Evolutionary conservation across 1,140 invertebrate genomes (phyloP).

Genomic region (Bombus superbus): DNA sequence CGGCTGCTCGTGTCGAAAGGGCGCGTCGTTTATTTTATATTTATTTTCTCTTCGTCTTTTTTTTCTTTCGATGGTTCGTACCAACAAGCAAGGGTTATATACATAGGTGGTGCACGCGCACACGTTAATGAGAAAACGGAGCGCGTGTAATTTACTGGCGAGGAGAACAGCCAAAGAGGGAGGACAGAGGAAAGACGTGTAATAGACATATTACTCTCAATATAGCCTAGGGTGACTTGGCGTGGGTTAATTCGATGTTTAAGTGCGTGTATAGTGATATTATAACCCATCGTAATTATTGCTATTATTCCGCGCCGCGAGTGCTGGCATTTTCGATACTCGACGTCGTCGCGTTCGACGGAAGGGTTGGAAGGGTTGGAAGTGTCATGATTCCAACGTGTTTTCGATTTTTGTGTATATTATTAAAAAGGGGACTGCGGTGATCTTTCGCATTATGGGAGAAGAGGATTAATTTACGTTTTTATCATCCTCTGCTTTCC

Average conservation of each 20-base stretch:
- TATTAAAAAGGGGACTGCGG: neutral
- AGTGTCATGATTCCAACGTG: neutral
- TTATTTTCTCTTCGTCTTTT: neutral
- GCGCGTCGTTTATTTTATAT: constrained; percentile 17
- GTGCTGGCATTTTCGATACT: constrained; percentile 25
- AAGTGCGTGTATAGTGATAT: constrained; percentile 56
- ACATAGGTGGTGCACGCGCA: constrained; percentile 38
- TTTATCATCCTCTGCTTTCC: neutral
- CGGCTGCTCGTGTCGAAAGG: neutral
- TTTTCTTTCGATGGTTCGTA: neutral
- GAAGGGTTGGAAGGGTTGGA: neutral
- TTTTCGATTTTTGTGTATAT: constrained; percentile 5
- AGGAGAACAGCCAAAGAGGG: constrained; percentile 62
- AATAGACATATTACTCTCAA: constrained; percentile 65
- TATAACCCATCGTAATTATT: constrained; percentile 34
- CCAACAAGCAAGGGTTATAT: constrained; percentile 38
- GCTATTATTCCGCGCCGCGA: constrained; percentile 41
- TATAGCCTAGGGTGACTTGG: constrained; percentile 55
- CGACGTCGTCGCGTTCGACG: neutral
- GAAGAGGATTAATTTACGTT: neutral
- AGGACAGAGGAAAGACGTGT: constrained; percentile 67
- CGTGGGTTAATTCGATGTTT: constrained; percentile 64
- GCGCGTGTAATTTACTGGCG: constrained; percentile 67
- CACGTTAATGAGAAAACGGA: constrained; percentile 66
- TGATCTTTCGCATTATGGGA: neutral